Base-by-base conservation (phyloP, 2,888 invertebrate species). In the Pherbina coryleti region DNA sequence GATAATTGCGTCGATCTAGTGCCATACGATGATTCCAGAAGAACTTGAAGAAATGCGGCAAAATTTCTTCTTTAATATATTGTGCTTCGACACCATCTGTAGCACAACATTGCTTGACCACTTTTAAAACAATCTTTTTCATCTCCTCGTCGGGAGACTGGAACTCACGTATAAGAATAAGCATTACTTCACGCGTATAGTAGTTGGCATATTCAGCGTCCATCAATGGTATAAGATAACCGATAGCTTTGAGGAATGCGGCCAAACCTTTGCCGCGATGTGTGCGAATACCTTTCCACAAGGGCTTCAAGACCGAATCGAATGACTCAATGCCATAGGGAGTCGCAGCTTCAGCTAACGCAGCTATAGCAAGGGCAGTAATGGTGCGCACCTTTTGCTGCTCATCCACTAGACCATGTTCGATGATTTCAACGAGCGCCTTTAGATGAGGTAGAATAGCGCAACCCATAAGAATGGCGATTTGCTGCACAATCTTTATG, bases 21-120 rank as follows among this genome's bases (percentile, higher is more conserved):
- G 99, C 99, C 99, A 99, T 99, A 82, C 99, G 93, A 88, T 99
- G 99, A 89, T 99, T 99, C 99, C 99, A 99, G 91, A 99, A 99
- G 90, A 98, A 97, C 90, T 98, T 98, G 91, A 99, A 99, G 91
- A 98, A 99, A 86, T 98, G 98, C 0, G 98, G 98, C 83, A 99
- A 91, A 84, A 99, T 99, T 89, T 99, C 99, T 85, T 99, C 98
- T 91, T 99, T 98, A 83, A 99, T 99, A 87, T 99, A 99, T 87
- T 98, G 97, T 0, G 99, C 95, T 89, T 99, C 99, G 73, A 99
- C 99, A 94, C 99, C 99, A 89, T 99, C 99, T 0, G 99, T 99
- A 11, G 98, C 98, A 88, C 99, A 99, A 91, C 99, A 99, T 91
- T 99, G 99, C 90, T 99, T 99, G 79, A 99, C 99, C 80, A 99